A percentile compares a stretch with the other conserved stretches of the same genome.
These are phyloP conservation scores for Philhelius pedissequus DNA, from an alignment of 2,888 invertebrate genomes.

Conservation along the genomic window DNA sequence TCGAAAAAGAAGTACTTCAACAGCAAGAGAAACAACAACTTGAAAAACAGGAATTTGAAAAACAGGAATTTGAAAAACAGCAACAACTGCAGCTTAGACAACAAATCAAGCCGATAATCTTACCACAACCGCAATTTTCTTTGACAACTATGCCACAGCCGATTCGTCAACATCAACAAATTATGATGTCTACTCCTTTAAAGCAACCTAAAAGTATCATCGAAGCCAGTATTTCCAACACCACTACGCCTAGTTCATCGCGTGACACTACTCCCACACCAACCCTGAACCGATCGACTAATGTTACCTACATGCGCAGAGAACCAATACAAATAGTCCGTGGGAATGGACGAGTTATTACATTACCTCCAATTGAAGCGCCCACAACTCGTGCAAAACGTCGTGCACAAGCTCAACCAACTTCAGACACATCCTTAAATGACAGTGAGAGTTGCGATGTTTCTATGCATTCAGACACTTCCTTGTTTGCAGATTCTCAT, in stretches of 20 bases:
- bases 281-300: constrained; percentile 64
- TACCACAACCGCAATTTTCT: neutral
- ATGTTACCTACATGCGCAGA: constrained; percentile 64
- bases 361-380: constrained; percentile 89
- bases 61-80: constrained; percentile 4
- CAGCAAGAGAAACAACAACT: constrained; percentile 58
- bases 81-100: neutral
- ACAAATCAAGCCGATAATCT: neutral
- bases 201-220: constrained; percentile 70
- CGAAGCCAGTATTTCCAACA: constrained; percentile 59
- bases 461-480: constrained; percentile 70
- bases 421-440: constrained; percentile 40
- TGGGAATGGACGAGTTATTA: constrained; percentile 87
- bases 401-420: constrained; percentile 79
- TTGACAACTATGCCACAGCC: neutral
- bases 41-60: constrained; percentile 15
- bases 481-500: constrained; percentile 52
- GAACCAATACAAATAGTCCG: constrained; percentile 86
- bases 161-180: neutral
- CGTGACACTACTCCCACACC: constrained; percentile 39
- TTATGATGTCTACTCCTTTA: neutral
- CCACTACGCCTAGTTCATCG: constrained; percentile 44
- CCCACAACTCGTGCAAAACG: constrained; percentile 89
- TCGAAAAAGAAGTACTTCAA: constrained; percentile 80
- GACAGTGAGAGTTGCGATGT: constrained; percentile 58